phyloP scores from a whole-genome alignment of 2,888 invertebrate species.

The Sesia bembeciformis region DNA sequence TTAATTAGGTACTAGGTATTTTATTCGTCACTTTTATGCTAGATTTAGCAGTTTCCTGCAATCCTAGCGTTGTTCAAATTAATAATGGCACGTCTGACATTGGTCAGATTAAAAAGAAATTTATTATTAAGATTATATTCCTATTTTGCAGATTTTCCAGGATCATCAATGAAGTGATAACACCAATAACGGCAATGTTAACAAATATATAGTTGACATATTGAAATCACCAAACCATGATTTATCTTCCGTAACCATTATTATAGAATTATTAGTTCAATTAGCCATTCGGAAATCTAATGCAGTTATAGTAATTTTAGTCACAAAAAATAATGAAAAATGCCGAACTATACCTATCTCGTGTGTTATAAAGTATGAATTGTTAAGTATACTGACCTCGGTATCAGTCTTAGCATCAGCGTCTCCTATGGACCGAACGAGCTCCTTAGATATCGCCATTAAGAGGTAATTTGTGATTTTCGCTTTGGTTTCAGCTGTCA shows the following conservation, averaged over 20 bases:
- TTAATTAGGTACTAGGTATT: too few species aligned
- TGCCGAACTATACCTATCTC: background rate
- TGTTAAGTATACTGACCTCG: conserved; percentile 48
- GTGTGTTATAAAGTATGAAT: conserved; percentile 7
- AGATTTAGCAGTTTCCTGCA: too few species aligned
- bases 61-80: too few species aligned
- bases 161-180: too few species aligned
- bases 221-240: background rate
- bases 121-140: too few species aligned
- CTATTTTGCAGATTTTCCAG: too few species aligned
- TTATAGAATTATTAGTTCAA: conserved; percentile 10
- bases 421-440: conserved; percentile 66
- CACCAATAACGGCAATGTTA: too few species aligned
- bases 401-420: conserved; percentile 70
- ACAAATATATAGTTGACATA: background rate
- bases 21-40: too few species aligned
- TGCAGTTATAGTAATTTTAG: conserved; percentile 20
- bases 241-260: background rate
- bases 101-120: too few species aligned
- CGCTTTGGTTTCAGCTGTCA: conserved; percentile 57
- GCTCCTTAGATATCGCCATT: conserved; percentile 69
- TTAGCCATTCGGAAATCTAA: conserved; percentile 24
- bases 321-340: background rate
- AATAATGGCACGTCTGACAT: too few species aligned
- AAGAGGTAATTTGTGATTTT: conserved; percentile 69